Evolutionary conservation across 2,797 vertebrate species (phyloP).

Genomic region (Catamblyrhynchus diadema): DNA sequence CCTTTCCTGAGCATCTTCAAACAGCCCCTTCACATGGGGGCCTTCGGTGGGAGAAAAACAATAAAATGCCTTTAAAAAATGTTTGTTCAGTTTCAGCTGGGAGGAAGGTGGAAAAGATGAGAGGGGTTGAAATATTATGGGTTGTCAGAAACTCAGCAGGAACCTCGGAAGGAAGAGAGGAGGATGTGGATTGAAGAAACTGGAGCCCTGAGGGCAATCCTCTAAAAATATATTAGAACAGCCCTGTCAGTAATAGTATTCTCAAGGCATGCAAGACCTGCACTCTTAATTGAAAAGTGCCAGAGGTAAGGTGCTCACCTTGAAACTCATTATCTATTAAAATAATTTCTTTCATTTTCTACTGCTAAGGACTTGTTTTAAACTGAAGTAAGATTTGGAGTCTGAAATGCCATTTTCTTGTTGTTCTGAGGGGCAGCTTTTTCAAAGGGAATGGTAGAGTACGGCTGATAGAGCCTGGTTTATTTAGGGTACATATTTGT

Average conservation of each 20-base stretch:
- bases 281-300: slow-evolving; percentile 62
- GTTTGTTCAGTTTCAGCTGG: background rate
- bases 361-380: background rate
- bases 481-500: background rate
- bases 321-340: slow-evolving; percentile 53
- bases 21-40: background rate
- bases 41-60: background rate
- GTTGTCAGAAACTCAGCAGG: slow-evolving; percentile 22
- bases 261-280: background rate
- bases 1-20: background rate
- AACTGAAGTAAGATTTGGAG: background rate
- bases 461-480: background rate
- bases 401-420: background rate
- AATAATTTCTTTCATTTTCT: slow-evolving; percentile 19
- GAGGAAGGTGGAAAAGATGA: background rate
- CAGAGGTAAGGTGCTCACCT: slow-evolving; percentile 57
- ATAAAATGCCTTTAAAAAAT: background rate
- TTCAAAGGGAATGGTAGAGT: background rate
- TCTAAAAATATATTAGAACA: slow-evolving; percentile 58
- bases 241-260: slow-evolving; percentile 17
- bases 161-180: background rate
- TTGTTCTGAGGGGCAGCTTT: background rate
- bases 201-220: slow-evolving; percentile 46
- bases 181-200: slow-evolving; percentile 31
- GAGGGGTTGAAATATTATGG: background rate